Base-by-base conservation (phyloP, 2,888 invertebrate species). In the Nomada flava region DNA sequence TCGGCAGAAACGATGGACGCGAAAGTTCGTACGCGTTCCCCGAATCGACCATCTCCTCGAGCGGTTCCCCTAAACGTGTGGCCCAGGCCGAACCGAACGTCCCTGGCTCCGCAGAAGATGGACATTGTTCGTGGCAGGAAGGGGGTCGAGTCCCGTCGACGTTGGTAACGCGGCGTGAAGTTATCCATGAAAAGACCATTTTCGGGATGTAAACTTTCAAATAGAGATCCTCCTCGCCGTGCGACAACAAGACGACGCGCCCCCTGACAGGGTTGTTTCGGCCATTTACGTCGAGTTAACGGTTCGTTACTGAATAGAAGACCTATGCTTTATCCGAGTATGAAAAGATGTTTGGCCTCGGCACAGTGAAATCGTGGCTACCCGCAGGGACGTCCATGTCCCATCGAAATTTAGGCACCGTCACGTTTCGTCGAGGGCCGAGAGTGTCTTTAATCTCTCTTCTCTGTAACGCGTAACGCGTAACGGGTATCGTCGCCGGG, bases 261-360 rank as follows among this genome's bases (percentile, higher is more conserved):
- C 79, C 81, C 64, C 67, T 83, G 80, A 79, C 82, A 82, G 80
- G 82, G 76, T 83, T 87, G 86, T 89, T 82, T 87, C 86, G 82
- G 72, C 90, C 87, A 92, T 93, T 93, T 92, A 90, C 89, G 89
- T 89, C 90, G 88, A 92, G 91, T 92, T 92, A 92, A 92, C 92
- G 92, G 91, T 93, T 93, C 90, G 91, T 92, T 90, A 88, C 87
- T 88, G 89, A 91, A 92, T 92, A 88, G 88, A 89, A 70, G 74
- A 74, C 83, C 86, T 64, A 77, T 68, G 86, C 88, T 91, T 92
- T 90, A 89, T 91, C 86, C 86, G 84, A 76, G 64, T 79, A 85
- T 90, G 91, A 92, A 92, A 92, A 90, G 92, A 89, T 91, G 91
- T 90, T 90, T 92, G 91, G 90, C 91, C 91, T 91, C 88, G 90